Base-by-base conservation (phyloP, 2,888 invertebrate species). In the Balanococcus diminutus region DNA sequence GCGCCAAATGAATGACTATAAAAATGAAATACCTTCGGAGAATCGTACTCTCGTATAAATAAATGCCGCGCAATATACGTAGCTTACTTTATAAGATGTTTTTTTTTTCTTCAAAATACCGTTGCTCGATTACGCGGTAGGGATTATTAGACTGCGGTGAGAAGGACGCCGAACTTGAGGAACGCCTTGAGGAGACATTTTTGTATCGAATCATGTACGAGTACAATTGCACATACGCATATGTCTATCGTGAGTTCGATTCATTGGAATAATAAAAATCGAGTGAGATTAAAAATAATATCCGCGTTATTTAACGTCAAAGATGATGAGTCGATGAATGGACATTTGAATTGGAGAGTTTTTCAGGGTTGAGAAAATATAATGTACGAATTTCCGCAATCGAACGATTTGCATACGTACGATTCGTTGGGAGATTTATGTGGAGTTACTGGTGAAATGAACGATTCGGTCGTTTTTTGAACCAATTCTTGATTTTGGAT, bases 161-260 rank as follows among this genome's bases (percentile, higher is more conserved):
- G 56, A 56, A 56, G 56, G 56, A 56, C 56, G 56, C 56, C 56
- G 56, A 56, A 56, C 56, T 56, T 56, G 56, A 56, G 56, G 9
- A 56, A 22, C 56, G 56, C 56, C 56, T 56, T 56, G 22, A 56
- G 56, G 56, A 56, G 56, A 56, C 56, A 56, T 19, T 56, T 42
- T 56, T 22, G 11, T 22, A 56, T 56, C 56, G 22, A 56, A 56
- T 56, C 22, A 56, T 9, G 22, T 8, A 42, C 42, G 14, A 11
- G 22, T 6, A 22, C 51, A 6, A 56, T 56, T 22, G 56, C 56
- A 8, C 56, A 56, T 22, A 56, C 51, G n/a, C 8, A 51, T 51
- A 56, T 56, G 19, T 56, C 5, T 8, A 36, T 8, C 22, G 56
- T 22, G 56, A 4, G 56, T 8, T 22, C 56, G 1, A 56, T 56